A percentile compares a stretch with the other conserved stretches of the same genome.
Evolutionary conservation across 1,140 invertebrate species (phyloP).

Genomic region (Sitobion miscanthi): DNA sequence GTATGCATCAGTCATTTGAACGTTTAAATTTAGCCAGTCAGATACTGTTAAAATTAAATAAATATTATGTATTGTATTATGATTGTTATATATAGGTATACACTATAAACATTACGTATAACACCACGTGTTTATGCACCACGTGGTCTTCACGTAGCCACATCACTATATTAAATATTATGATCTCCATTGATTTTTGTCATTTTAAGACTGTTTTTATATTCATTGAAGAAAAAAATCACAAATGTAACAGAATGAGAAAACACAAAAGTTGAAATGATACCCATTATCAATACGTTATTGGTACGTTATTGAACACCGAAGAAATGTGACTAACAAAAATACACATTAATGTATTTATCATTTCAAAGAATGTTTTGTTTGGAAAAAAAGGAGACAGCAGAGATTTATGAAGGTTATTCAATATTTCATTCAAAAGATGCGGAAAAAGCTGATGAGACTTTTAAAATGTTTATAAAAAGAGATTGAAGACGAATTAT

Average conservation of each 20-base stretch:
- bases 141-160: too few relatives aligned
- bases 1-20: not conserved
- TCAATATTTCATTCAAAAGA: constrained; percentile 34
- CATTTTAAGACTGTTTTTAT: not conserved
- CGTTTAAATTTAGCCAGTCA: not conserved
- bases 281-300: not conserved
- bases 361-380: not conserved
- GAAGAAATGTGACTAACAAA: not conserved
- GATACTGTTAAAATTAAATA: not conserved
- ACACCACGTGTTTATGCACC: too few relatives aligned
- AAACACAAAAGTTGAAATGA: not conserved
- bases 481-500: not conserved
- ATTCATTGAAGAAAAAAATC: not conserved
- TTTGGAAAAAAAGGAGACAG: not conserved
- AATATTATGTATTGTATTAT: too few relatives aligned
- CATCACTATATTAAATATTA: not conserved
- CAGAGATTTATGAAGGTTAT: not conserved
- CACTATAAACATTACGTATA: too few relatives aligned
- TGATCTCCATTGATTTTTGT: not conserved
- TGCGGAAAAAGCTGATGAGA: not conserved
- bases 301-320: not conserved
- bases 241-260: not conserved
- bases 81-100: too few relatives aligned
- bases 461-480: not conserved
- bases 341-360: not conserved